Percentiles rank a stretch among this genome's conserved stretches.
Conservation (phyloP, 2,113 vertebrate species). For the Pyxicephalus adspersus region DNA sequence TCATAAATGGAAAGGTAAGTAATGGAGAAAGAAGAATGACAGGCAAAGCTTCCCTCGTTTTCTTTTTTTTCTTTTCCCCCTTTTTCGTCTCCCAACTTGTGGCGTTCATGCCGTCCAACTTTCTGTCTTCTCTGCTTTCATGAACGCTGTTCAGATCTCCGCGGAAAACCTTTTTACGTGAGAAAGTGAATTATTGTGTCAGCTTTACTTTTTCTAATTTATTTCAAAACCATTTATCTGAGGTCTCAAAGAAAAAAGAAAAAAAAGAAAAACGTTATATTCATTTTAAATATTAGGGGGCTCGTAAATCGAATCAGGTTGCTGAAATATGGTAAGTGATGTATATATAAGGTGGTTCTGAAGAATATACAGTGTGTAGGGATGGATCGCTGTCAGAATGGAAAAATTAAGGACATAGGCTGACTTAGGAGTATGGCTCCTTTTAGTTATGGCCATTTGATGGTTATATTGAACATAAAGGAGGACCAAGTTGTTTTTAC, state of each 20-base stretch:
- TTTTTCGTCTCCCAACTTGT: not conserved
- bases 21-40: constrained; percentile 69
- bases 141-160: constrained; percentile 33
- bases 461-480: too few species aligned
- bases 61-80: constrained; percentile 3
- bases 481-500: too few species aligned
- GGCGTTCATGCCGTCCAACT: constrained; percentile 6
- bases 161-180: constrained; percentile 48
- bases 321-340: constrained; percentile 9
- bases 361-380: not conserved
- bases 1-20: constrained; percentile 78
- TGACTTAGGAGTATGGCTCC: too few species aligned
- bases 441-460: too few species aligned
- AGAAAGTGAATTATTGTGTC: constrained; percentile 47
- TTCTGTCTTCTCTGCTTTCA: constrained; percentile 47
- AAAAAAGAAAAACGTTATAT: not conserved
- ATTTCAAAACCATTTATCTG: constrained; percentile 37
- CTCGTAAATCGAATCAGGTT: not conserved
- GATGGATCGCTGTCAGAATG: too few species aligned
- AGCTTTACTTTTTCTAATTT: constrained; percentile 41
- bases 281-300: not conserved
- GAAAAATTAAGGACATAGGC: too few species aligned
- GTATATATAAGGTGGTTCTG: not conserved
- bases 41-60: constrained; percentile 58
- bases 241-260: not conserved